These are phyloP conservation scores for Siphlonurus alternatus DNA, from an alignment of 2,888 invertebrate genomes.

Conservation along the genomic window DNA sequence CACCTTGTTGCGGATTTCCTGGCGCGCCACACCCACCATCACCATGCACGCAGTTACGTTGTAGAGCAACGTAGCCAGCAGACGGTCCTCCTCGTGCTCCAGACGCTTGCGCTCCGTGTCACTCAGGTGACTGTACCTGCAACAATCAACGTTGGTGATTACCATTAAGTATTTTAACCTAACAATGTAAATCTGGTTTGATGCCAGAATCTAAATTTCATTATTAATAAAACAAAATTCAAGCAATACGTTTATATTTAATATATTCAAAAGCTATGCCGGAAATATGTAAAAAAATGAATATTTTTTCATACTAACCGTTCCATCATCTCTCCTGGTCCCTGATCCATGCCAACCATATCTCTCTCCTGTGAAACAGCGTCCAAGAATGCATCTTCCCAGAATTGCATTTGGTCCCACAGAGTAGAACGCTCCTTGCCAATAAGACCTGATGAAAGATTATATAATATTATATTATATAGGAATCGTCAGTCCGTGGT, in stretches of 20 bases:
- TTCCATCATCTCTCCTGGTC: slow-evolving; percentile 98
- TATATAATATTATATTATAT: background rate
- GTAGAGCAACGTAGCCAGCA: slow-evolving; percentile 88
- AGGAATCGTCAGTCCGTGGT: too few relatives aligned
- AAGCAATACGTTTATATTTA: background rate
- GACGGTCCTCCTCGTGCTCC: slow-evolving; percentile 93
- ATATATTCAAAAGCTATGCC: background rate
- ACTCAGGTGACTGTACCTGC: slow-evolving; percentile 71
- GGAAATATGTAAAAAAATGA: background rate
- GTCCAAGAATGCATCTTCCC: slow-evolving; percentile 98
- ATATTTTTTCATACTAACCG: slow-evolving; percentile 29
- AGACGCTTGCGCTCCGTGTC: slow-evolving; percentile 85
- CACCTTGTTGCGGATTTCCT: slow-evolving; percentile 70
- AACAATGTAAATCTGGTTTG: background rate
- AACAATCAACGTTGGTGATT: slow-evolving; percentile 2
- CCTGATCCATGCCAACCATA: slow-evolving; percentile 99
- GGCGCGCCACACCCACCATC: slow-evolving; percentile 73
- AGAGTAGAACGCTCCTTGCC: slow-evolving; percentile 68
- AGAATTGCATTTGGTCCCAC: slow-evolving; percentile 99
- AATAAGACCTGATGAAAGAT: slow-evolving; percentile 28
- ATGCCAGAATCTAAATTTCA: background rate
- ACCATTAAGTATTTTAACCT: background rate
- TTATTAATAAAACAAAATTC: background rate
- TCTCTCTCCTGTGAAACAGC: slow-evolving; percentile 96
- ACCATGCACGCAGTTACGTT: slow-evolving; percentile 93